Evolutionary conservation across 1,140 invertebrate species (phyloP).

Genomic region (Lucilia cuprina): DNA sequence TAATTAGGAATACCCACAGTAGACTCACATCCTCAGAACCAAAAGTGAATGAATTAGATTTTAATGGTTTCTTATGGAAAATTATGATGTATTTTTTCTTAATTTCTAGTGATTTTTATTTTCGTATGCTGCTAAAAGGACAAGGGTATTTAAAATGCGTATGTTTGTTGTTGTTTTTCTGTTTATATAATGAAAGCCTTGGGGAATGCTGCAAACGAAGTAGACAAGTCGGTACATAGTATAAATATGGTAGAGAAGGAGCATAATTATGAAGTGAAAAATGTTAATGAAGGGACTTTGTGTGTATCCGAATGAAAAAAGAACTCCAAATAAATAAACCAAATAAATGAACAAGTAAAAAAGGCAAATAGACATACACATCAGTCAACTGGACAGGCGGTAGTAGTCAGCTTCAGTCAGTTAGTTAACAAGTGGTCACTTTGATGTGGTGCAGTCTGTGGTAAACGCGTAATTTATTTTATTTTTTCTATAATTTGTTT

Average conservation of each 20-base stretch:
- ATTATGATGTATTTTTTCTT: background rate
- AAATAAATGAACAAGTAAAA: background rate
- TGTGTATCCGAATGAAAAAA: background rate
- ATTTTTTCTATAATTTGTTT: background rate
- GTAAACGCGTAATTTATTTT: slow-evolving; percentile 40
- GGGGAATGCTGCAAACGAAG: background rate
- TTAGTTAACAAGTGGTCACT: slow-evolving; percentile 39
- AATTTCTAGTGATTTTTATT: slow-evolving; percentile 8
- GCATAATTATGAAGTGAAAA: slow-evolving; percentile 23
- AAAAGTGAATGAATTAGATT: background rate
- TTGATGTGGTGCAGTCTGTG: slow-evolving; percentile 41
- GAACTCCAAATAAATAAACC: background rate
- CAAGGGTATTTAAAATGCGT: slow-evolving; percentile 5
- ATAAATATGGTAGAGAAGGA: background rate
- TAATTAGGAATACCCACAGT: slow-evolving; percentile 36
- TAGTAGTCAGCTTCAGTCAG: background rate
- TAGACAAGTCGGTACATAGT: background rate
- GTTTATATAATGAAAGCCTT: slow-evolving; percentile 25
- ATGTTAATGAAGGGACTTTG: slow-evolving; percentile 19
- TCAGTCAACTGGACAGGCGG: background rate
- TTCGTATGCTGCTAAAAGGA: background rate
- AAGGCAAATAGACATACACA: background rate
- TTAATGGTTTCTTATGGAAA: slow-evolving; percentile 10
- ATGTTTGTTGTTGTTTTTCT: slow-evolving; percentile 27
- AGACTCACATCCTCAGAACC: background rate